phyloP scores from a whole-genome alignment of 2,888 invertebrate genomes.

The Lypha dubia region DNA sequence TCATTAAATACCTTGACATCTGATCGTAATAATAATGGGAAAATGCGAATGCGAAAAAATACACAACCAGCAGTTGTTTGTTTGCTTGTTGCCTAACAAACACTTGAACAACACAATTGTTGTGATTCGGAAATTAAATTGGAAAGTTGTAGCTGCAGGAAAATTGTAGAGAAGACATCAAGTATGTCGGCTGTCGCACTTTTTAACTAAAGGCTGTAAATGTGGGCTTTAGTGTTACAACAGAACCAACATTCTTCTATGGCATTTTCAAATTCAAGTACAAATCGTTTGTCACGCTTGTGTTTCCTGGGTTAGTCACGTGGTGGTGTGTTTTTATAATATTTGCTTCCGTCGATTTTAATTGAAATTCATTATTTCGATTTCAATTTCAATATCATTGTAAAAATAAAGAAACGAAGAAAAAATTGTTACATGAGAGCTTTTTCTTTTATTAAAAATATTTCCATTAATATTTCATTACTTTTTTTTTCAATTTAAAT shows the following conservation, averaged over 20 bases:
- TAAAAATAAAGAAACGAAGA: slow-evolving; percentile 6
- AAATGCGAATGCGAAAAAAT: slow-evolving; percentile 12
- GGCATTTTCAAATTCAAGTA: background rate
- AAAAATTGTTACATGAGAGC: background rate
- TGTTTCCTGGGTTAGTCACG: slow-evolving; percentile 47
- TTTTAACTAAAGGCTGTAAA: too few species aligned
- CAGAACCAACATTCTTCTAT: background rate
- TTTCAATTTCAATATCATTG: slow-evolving; percentile 28
- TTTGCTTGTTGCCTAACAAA: background rate
- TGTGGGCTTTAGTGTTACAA: too few species aligned
- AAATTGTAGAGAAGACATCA: background rate
- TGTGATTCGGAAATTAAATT: background rate
- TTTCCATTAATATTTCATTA: background rate
- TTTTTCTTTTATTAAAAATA: slow-evolving; percentile 28
- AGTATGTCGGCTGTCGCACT: background rate
- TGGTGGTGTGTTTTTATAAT: slow-evolving; percentile 30
- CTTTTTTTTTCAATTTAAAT: slow-evolving; percentile 33
- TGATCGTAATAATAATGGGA: background rate
- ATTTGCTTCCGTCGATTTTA: slow-evolving; percentile 22
- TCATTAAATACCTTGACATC: slow-evolving; percentile 33
- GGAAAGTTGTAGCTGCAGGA: background rate
- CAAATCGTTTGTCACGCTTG: background rate
- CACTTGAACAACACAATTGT: background rate
- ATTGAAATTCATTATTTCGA: slow-evolving; percentile 54
- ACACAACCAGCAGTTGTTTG: background rate